Evolutionary conservation across 2,113 vertebrate species (phyloP).

Genomic region (Cottus gobio): DNA sequence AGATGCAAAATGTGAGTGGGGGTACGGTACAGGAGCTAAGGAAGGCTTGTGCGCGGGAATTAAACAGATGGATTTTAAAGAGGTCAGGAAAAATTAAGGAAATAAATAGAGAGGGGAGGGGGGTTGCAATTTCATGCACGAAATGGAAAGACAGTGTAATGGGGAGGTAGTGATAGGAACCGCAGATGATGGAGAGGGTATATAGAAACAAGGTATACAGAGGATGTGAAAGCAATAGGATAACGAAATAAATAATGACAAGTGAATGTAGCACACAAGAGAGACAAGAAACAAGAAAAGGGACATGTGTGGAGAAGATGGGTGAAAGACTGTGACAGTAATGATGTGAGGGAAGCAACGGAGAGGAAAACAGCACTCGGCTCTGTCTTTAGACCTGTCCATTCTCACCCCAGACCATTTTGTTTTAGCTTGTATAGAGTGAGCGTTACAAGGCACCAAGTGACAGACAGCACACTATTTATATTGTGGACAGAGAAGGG

Average conservation of each 20-base stretch:
- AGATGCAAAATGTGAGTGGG: not conserved
- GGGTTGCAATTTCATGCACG: not conserved
- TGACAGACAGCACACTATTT: conserved; percentile 2
- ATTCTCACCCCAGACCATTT: conserved; percentile 19
- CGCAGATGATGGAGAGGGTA: not conserved
- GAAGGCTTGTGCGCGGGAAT: not conserved
- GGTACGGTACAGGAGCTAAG: not conserved
- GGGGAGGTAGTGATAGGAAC: not conserved
- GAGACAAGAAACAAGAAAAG: not conserved
- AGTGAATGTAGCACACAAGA: not conserved
- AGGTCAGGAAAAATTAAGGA: not conserved
- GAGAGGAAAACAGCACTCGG: not conserved
- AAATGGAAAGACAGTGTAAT: not conserved
- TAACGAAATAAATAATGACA: not conserved
- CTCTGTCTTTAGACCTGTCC: conserved; percentile 25
- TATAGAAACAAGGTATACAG: conserved; percentile 4
- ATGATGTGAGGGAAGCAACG: not conserved
- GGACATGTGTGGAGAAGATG: not conserved
- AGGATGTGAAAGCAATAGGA: not conserved
- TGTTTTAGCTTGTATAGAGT: conserved; percentile 3
- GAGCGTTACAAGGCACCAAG: not conserved
- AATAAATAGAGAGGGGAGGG: not conserved
- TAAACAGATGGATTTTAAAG: not conserved
- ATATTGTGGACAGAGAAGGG: not conserved
- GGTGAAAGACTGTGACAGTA: not conserved